Evolutionary conservation across 2,113 vertebrate genomes (phyloP).

Genomic region (Emydocephalus ijimae): DNA sequence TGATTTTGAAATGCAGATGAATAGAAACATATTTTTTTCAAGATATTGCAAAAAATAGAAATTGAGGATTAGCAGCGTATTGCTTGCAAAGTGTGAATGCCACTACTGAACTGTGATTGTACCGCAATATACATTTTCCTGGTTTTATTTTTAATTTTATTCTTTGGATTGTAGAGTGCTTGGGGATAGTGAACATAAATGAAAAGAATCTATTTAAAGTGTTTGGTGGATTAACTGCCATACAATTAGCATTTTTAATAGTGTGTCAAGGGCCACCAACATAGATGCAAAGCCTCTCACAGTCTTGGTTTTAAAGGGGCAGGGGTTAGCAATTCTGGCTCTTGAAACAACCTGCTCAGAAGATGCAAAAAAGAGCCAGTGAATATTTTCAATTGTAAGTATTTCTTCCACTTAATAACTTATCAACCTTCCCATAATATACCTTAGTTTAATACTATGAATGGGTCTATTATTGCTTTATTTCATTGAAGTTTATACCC

Average conservation of each 20-base stretch:
- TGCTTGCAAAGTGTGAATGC: not conserved
- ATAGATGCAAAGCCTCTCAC: not conserved
- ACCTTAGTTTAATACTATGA: not conserved
- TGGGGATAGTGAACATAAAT: slow-evolving; percentile 43
- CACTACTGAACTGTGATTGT: not conserved
- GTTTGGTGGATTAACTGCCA: not conserved
- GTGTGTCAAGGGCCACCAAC: not conserved
- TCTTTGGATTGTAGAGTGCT: slow-evolving; percentile 36
- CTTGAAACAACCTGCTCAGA: not conserved
- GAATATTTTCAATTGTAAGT: no score
- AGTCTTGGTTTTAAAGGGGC: slow-evolving; percentile 26
- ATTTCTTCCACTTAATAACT: not conserved
- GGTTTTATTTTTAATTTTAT: slow-evolving; percentile 42
- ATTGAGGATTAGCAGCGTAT: not conserved
- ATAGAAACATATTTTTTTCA: not conserved
- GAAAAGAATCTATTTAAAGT: slow-evolving; percentile 41
- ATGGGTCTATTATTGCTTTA: not conserved
- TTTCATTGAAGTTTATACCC: not conserved
- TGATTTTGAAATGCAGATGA: not conserved
- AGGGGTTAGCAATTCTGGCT: not conserved
- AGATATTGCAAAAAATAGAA: not conserved
- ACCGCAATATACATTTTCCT: not conserved
- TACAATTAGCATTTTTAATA: slow-evolving; percentile 41
- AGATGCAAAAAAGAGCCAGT: not conserved
- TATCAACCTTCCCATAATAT: not conserved